Percentiles rank a stretch among this genome's conserved stretches.
Evolutionary conservation across 2,797 vertebrate species (phyloP).

Genomic region (Mormyrops attenuatus): DNA sequence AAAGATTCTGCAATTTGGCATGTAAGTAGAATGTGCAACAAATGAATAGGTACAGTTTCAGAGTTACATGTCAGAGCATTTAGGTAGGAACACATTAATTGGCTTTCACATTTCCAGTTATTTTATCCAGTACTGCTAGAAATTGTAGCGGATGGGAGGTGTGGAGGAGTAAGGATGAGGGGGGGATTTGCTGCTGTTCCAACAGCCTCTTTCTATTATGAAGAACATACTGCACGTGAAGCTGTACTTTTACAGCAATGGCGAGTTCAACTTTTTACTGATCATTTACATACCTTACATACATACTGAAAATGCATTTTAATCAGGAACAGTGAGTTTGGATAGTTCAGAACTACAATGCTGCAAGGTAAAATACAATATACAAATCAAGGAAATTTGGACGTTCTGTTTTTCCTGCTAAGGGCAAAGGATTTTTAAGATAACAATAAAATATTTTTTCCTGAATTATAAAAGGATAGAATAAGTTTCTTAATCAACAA

Average conservation of each 20-base stretch:
- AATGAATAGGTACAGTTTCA: not conserved
- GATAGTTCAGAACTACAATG: not conserved
- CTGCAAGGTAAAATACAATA: not conserved
- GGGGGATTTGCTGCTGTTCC: not conserved
- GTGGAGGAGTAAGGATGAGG: not conserved
- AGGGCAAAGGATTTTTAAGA: not conserved
- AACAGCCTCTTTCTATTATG: not conserved
- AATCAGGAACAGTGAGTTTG: not conserved
- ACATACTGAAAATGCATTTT: not conserved
- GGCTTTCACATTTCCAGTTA: not conserved
- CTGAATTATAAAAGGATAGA: not conserved
- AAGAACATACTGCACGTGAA: not conserved
- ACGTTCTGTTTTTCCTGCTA: not conserved
- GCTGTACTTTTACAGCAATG: not conserved
- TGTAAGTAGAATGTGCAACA: not conserved
- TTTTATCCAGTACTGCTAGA: not conserved
- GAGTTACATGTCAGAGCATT: not conserved
- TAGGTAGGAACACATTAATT: not conserved
- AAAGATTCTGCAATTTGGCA: not conserved
- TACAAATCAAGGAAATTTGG: not conserved
- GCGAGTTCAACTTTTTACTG: not conserved
- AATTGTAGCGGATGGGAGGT: not conserved
- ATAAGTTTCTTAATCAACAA: not conserved
- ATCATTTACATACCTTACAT: not conserved
- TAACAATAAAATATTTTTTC: not conserved